These are phyloP conservation scores for Nixonia krombeini DNA, from an alignment of 1,140 invertebrate genomes.

Conservation along the genomic window DNA sequence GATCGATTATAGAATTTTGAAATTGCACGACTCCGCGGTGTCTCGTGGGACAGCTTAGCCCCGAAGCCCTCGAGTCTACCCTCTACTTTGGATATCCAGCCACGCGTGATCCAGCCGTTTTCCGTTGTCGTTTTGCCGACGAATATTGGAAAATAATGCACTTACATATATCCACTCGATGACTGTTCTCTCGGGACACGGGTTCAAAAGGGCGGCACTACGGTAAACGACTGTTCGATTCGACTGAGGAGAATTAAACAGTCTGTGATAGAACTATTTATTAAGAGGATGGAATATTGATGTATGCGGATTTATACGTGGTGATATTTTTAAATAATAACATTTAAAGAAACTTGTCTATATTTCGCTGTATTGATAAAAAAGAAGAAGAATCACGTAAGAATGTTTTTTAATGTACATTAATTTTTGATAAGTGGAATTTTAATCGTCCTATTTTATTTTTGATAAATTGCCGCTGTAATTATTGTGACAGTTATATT, in stretches of 20 bases:
- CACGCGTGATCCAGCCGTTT: conserved; percentile 52
- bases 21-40: conserved; percentile 36
- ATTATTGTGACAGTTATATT: too few species aligned
- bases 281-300: too few species aligned
- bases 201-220: conserved; percentile 36
- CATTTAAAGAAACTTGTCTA: too few species aligned
- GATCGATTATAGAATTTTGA: conserved; percentile 49
- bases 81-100: conserved; percentile 50
- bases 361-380: too few species aligned
- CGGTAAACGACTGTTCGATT: conserved; percentile 33
- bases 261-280: conserved; percentile 7
- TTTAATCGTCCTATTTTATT: too few species aligned
- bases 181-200: conserved; percentile 37
- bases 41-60: conserved; percentile 48
- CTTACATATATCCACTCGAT: conserved; percentile 47
- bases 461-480: too few species aligned
- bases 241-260: conserved; percentile 36
- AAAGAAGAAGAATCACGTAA: too few species aligned
- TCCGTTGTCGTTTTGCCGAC: conserved; percentile 51
- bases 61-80: conserved; percentile 45
- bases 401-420: too few species aligned
- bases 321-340: too few species aligned
- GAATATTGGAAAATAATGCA: conserved; percentile 58
- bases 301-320: too few species aligned
- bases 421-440: too few species aligned